phyloP scores from a whole-genome alignment of 37 sponge, comb jelly and placozoan genomes.

The Haliclona indistincta region DNA sequence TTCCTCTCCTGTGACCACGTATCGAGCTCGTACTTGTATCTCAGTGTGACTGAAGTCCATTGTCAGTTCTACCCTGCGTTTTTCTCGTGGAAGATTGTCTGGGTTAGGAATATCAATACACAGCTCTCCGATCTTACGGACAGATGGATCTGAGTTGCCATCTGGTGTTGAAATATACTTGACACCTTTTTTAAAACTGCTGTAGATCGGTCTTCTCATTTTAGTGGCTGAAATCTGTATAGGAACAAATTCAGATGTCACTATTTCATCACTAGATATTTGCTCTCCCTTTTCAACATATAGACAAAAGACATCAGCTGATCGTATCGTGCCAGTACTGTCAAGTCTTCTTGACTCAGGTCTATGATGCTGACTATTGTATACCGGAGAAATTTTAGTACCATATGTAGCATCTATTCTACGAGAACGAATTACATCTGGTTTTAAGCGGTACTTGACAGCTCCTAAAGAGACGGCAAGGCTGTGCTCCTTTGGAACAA shows the following conservation, averaged over 20 bases:
- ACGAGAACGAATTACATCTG: slow-evolving; percentile 24
- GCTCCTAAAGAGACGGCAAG: slow-evolving; percentile 36
- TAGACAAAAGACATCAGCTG: neutral
- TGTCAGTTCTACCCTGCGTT: slow-evolving; percentile 12
- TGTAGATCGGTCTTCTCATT: slow-evolving; percentile 23
- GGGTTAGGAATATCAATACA: slow-evolving; percentile 10
- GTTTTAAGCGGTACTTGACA: slow-evolving; percentile 14
- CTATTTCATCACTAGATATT: slow-evolving; percentile 3
- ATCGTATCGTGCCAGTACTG: neutral
- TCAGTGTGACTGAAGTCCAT: slow-evolving; percentile 49
- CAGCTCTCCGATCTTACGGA: slow-evolving; percentile 8
- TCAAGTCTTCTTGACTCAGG: neutral
- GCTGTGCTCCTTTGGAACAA: slow-evolving; percentile 23
- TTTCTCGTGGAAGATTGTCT: neutral
- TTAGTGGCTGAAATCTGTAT: neutral
- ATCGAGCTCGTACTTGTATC: slow-evolving; percentile 32
- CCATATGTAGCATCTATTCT: slow-evolving; percentile 54
- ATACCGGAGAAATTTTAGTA: neutral
- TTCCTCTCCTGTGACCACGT: slow-evolving; percentile 9
- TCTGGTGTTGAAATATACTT: neutral
- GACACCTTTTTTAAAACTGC: neutral
- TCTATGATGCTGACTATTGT: neutral
- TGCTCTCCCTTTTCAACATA: slow-evolving; percentile 4
- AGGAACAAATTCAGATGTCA: slow-evolving; percentile 1
- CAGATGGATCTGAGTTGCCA: slow-evolving; percentile 1